Evolutionary conservation across 1,140 invertebrate species (phyloP), one percentile per base, ranked within the genome.

Genomic region (Latrodectus geometricus): DNA sequence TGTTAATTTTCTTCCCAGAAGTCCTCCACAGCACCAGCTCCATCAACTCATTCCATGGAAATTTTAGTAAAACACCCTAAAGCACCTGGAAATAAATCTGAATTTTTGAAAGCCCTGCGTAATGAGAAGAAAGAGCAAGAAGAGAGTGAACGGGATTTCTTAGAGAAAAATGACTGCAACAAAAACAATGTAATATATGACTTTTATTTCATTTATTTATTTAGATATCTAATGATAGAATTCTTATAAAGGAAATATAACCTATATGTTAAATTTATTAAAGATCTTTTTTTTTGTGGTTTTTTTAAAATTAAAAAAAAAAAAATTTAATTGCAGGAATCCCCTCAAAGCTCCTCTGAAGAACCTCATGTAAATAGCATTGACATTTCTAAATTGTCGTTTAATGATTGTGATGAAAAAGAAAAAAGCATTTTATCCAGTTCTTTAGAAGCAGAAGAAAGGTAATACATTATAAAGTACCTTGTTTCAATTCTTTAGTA

Each of bases 391-490:
- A 88, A 82, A n/a, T 54, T 81, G 65, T 73, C 77, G 23, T 50
- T 80, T 14, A 86, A 52, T 54, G 83, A 82, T 17, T 14, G 54
- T 15, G 80, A 88, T 61, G 75, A 82, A 35, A 82, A 80, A 48
- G 87, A 89, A 35, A 83, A 72, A 17, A 88, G 56, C 68, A 65
- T 89, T 69, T 88, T 91, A 12, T 91, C 91, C 54, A 91, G 90
- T 81, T 91, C 91, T 9, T 87, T 91, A 69, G 91, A 91, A 80
- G 91, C 91, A 72, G 91, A 91, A 88, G 89, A 91, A 77, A 89
- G 90, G 90, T 91, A 89, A 52, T 9, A n/a, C 48, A 77, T 61
- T 20, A 35, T 35, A 35, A 35, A 35, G 1, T 35, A 35, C 1
- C 35, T 35, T 35, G 35, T 35, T 35, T 35, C 5, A 35, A 3